A percentile compares a stretch with the other conserved stretches of the same genome.
Evolutionary conservation across 2,797 vertebrate species (phyloP).

Genomic region (Scarus forsteni): DNA sequence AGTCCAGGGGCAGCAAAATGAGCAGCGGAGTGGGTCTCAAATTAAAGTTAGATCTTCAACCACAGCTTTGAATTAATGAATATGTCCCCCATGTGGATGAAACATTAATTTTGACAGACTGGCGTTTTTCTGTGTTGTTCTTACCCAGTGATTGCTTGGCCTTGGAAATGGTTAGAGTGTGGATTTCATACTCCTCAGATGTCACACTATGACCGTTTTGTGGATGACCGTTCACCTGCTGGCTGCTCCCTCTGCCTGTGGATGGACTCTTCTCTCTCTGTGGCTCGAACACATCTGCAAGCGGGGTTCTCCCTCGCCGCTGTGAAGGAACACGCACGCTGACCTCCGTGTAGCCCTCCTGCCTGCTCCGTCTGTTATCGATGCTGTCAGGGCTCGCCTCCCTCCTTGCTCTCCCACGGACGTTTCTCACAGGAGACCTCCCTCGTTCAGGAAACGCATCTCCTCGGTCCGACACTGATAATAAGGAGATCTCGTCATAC

Average conservation of each 20-base stretch:
- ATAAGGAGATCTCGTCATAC: conserved; percentile 46
- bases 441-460: conserved; percentile 74
- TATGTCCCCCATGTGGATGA: too few species aligned
- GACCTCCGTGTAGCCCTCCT: conserved; percentile 79
- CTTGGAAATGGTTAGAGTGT: conserved; percentile 90
- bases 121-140: too few species aligned
- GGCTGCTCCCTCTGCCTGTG: conserved; percentile 37
- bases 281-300: conserved; percentile 69
- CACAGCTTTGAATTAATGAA: too few species aligned
- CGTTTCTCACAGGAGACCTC: conserved; percentile 79
- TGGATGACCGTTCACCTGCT: conserved; percentile 65
- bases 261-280: conserved; percentile 51
- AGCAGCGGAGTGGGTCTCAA: too few species aligned
- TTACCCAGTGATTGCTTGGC: conserved; percentile 93
- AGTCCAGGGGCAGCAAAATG: too few species aligned
- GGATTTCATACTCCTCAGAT: conserved; percentile 82
- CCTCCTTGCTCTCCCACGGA: conserved; percentile 60
- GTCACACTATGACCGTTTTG: conserved; percentile 57
- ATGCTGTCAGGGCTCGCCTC: conserved; percentile 72
- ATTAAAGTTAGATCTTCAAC: too few species aligned
- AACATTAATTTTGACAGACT: too few species aligned
- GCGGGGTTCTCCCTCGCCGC: conserved; percentile 55
- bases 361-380: conserved; percentile 62
- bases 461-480: conserved; percentile 66
- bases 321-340: conserved; percentile 80